Percentiles rank a stretch among this genome's conserved stretches.
These are phyloP conservation scores for Platynereis dumerilii DNA, from an alignment of 2,888 invertebrate species.

Conservation along the genomic window DNA sequence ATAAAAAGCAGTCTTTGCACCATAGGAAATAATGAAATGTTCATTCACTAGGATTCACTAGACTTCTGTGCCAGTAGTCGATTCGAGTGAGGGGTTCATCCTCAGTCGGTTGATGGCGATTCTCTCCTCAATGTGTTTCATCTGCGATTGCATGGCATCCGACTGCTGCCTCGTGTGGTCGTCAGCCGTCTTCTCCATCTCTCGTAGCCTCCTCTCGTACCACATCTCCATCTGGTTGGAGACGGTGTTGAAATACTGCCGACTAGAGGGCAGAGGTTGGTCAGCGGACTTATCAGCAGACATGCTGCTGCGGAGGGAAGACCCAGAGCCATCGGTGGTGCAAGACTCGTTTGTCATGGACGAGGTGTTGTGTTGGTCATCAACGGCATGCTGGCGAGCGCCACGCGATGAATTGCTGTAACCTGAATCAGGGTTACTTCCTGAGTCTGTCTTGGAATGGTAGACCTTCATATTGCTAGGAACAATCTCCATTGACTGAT, in stretches of 20 bases:
- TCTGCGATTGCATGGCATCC: slow-evolving; percentile 19
- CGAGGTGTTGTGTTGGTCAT: slow-evolving; percentile 20
- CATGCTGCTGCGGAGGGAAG: background rate
- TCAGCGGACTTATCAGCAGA: background rate
- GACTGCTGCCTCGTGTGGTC: slow-evolving; percentile 21
- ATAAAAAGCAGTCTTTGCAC: too few species aligned
- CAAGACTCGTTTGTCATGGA: slow-evolving; percentile 14
- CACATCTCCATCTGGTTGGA: slow-evolving; percentile 27
- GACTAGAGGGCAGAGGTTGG: slow-evolving; percentile 14
- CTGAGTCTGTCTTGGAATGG: slow-evolving; percentile 51
- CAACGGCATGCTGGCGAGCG: background rate
- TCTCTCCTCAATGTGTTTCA: slow-evolving; percentile 12
- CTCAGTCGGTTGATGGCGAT: background rate
- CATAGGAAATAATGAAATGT: too few species aligned
- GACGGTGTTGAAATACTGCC: slow-evolving; percentile 26
- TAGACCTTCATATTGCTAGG: slow-evolving; percentile 26
- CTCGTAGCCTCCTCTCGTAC: slow-evolving; percentile 25
- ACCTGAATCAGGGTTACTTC: slow-evolving; percentile 74
- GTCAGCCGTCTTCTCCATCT: slow-evolving; percentile 25
- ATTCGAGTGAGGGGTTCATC: too few species aligned
- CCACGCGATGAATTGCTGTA: slow-evolving; percentile 82
- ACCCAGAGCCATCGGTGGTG: slow-evolving; percentile 20
- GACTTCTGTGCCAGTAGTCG: too few species aligned
- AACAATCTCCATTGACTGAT: background rate
- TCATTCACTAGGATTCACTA: too few species aligned